Evolutionary conservation across 2,113 vertebrate genomes (phyloP).

Genomic region (Bombycilla garrulus): DNA sequence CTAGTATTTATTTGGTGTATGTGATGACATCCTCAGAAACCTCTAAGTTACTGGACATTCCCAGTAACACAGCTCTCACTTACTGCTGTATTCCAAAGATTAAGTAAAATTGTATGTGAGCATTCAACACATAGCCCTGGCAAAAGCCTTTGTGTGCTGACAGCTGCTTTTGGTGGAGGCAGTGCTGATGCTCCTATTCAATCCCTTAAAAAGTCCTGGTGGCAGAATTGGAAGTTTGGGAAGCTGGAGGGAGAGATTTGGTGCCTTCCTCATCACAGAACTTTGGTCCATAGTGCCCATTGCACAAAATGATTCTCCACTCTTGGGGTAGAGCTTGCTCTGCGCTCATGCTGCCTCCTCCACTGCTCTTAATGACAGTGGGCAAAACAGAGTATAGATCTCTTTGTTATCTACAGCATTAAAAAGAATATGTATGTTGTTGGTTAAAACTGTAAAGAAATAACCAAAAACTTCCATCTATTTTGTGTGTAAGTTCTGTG

Average conservation of each 20-base stretch:
- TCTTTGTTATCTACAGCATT: background rate
- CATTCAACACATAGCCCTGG: background rate
- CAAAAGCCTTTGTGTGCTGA: background rate
- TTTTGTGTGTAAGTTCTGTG: background rate
- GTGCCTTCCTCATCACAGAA: background rate
- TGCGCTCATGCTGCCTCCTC: background rate
- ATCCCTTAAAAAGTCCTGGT: background rate
- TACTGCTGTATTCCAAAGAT: background rate
- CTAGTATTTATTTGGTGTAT: background rate
- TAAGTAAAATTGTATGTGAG: background rate
- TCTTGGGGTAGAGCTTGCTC: background rate
- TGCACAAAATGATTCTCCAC: background rate
- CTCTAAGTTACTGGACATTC: background rate
- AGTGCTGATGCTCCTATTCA: background rate
- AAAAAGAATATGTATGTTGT: background rate
- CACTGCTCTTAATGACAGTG: accelerated
- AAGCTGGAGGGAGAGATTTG: background rate
- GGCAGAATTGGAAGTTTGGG: background rate
- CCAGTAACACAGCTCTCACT: background rate
- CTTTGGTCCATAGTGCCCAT: background rate
- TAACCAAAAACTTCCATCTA: background rate
- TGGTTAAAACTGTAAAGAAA: background rate
- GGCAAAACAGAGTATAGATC: background rate
- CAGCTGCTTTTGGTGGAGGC: background rate
- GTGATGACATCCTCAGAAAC: background rate